Evolutionary conservation across 2,888 invertebrate genomes (phyloP).

Genomic region (Petrolisthes manimaculis): DNA sequence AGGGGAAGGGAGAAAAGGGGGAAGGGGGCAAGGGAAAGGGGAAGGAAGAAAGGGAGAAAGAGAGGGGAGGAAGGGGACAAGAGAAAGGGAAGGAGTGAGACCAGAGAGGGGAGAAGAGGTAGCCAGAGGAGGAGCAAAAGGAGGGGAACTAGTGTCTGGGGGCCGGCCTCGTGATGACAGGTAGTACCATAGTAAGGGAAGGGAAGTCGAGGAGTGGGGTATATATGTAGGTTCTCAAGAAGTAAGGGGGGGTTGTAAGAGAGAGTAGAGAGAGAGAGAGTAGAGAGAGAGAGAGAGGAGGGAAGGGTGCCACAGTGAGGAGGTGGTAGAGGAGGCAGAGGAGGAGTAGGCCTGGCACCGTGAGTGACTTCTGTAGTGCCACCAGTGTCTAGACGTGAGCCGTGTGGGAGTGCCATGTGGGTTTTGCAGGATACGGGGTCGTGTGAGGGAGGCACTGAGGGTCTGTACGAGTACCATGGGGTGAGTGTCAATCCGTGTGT

Average conservation of each 20-base stretch:
- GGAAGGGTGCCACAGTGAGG: slow-evolving; percentile 4
- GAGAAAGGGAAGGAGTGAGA: too few relatives aligned
- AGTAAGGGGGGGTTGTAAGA: background rate
- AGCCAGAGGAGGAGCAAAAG: background rate
- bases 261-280: too few relatives aligned
- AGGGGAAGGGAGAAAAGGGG: background rate
- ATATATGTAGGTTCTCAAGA: too few relatives aligned
- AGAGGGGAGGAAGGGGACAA: too few relatives aligned
- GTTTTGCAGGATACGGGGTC: slow-evolving; percentile 12
- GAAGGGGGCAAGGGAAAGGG: background rate
- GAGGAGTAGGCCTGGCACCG: slow-evolving; percentile 21
- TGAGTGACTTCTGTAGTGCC: slow-evolving; percentile 19
- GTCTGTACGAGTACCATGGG: slow-evolving; percentile 6
- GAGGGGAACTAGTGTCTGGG: background rate
- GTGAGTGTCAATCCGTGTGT: slow-evolving; percentile 8
- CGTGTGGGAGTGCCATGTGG: slow-evolving; percentile 34
- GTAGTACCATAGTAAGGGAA: background rate
- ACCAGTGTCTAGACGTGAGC: slow-evolving; percentile 24
- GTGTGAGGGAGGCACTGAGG: slow-evolving; percentile 21
- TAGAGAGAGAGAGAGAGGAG: too few relatives aligned
- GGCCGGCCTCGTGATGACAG: slow-evolving; percentile 4
- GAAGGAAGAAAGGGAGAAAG: background rate
- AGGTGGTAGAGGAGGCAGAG: background rate
- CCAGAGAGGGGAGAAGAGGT: background rate
- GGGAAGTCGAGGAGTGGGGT: slow-evolving; percentile 1